Conservation (phyloP, 2,888 invertebrate genomes). For the Platycnemis pennipes region DNA sequence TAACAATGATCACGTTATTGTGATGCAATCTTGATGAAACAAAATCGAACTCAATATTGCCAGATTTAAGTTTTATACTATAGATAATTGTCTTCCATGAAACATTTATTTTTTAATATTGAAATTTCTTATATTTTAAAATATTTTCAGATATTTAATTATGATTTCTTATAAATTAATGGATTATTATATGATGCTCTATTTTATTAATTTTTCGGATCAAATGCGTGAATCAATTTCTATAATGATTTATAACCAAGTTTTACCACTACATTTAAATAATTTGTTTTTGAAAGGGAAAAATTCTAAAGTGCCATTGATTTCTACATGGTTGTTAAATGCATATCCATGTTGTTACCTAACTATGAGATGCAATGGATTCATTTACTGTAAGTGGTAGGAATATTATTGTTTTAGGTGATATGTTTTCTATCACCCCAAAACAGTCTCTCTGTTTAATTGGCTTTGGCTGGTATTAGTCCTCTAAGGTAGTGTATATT, state of each 20-base stretch:
- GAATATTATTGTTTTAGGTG: not conserved
- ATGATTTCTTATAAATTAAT: constrained; percentile 32
- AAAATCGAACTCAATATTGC: not conserved
- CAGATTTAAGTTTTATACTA: constrained; percentile 10
- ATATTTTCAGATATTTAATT: constrained; percentile 43
- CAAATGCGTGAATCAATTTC: not conserved
- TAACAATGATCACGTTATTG: not conserved
- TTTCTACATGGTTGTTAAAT: not conserved
- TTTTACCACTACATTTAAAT: not conserved
- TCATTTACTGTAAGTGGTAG: not conserved
- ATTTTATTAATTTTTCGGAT: constrained; percentile 19
- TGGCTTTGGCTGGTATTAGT: not conserved
- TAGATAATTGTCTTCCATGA: constrained; percentile 61
- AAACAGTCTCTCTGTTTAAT: not conserved
- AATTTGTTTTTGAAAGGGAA: not conserved
- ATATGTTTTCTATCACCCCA: not conserved
- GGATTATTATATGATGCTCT: constrained; percentile 14
- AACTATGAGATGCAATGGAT: not conserved
- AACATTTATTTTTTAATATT: constrained; percentile 46
- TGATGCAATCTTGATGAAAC: not conserved
- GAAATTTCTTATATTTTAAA: constrained; percentile 26
- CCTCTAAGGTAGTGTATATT: not conserved
- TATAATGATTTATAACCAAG: not conserved
- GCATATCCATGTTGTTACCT: not conserved
- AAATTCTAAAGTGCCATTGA: not conserved